A percentile compares a stretch with the other conserved stretches of the same genome.
These are phyloP conservation scores for Discoglossus pictus DNA, from an alignment of 2,797 vertebrate species.

Conservation along the genomic window DNA sequence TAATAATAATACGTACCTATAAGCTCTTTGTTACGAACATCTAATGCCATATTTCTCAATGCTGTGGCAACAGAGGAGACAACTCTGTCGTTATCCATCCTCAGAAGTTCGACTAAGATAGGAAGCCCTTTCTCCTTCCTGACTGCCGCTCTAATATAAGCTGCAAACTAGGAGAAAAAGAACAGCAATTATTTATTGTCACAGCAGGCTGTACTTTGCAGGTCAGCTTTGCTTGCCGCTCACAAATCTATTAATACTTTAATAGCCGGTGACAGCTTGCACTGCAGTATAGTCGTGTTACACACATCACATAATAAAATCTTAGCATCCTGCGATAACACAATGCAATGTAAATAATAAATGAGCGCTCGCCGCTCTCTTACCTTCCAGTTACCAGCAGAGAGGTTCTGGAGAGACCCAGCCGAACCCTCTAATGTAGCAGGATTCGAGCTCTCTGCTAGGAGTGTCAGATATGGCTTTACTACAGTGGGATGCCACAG, in stretches of 20 bases:
- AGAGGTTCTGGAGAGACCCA: constrained; percentile 95
- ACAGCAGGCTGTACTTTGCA: not conserved
- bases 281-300: too few relatives aligned
- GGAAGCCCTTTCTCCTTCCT: constrained; percentile 96
- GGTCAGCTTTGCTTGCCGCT: too few relatives aligned
- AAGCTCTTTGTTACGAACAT: constrained; percentile 95
- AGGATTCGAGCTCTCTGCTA: constrained; percentile 97
- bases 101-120: constrained; percentile 93
- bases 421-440: constrained; percentile 96
- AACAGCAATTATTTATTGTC: constrained; percentile 5
- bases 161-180: constrained; percentile 80
- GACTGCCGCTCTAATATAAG: constrained; percentile 93
- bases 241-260: too few relatives aligned
- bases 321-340: too few relatives aligned
- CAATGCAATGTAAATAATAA: too few relatives aligned
- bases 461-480: constrained; percentile 93
- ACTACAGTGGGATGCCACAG: constrained; percentile 96
- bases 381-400: constrained; percentile 98
- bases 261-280: too few relatives aligned
- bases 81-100: constrained; percentile 96
- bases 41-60: constrained; percentile 94
- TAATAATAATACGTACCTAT: constrained; percentile 88
- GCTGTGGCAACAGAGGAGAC: constrained; percentile 95
- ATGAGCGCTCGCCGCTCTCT: not conserved
- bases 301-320: not conserved